Base-by-base conservation (phyloP, 2,888 invertebrate species). In the Pandemis heparana region DNA sequence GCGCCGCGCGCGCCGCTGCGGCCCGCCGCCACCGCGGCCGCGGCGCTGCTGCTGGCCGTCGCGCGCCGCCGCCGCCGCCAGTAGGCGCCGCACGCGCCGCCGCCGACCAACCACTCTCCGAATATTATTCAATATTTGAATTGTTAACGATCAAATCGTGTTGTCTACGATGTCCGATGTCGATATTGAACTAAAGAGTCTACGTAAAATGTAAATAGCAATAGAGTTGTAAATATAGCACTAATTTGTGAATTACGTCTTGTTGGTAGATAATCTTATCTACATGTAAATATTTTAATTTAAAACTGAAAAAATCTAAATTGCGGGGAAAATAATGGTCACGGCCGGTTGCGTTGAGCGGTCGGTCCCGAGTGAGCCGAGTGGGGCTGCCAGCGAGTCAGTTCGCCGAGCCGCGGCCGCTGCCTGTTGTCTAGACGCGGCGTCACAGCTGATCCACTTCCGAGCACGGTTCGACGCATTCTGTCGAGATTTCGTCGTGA, bases 121-220 rank as follows among this genome's bases (percentile, higher is more conserved):
- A 48, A 43, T 14, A 14, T 56, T 67, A 43, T 76, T 67, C 75
- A 76, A 76, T 77, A 71, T 74, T 73, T 74, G 76, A 75, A 77
- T 77, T 75, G 77, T 48, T 72, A 69, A 68, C 75, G 61, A 62
- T 65, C 48, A 65, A 41, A 65, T 74, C 70, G 70, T 64, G 65
- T 70, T 65, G 53, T 64, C 65, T 53, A 46, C 65, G 70, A 66
- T 74, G 71, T 67, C 67, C 67, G 62, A 53, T 67, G 62, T 68
- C 67, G 56, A 56, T 59, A 68, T 56, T 41, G 38, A 68, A 18
- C 38, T 63, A 63, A 68, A 73, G 68, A 73, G 72, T 73, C 68
- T 73, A 73, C 63, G 56, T 73, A 48, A 63, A 18, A 14, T 73
- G 68, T 73, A 73, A 59, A 72, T 67, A 72, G 18, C 32, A 18